Evolutionary conservation across 1,140 invertebrate genomes (phyloP).

Genomic region (Cyclargus thomasi): DNA sequence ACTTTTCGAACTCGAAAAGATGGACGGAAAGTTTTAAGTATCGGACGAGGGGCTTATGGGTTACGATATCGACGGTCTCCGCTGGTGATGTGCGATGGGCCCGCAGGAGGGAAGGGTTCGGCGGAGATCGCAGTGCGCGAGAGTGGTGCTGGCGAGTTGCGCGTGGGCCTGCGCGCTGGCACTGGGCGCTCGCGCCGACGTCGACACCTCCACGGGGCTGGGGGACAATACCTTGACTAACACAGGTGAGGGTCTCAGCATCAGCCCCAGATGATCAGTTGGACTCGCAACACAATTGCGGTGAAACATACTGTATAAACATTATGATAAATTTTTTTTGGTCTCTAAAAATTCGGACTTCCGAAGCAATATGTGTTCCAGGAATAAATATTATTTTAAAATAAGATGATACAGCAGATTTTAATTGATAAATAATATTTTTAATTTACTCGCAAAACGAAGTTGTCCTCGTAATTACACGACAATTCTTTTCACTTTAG

Average conservation of each 20-base stretch:
- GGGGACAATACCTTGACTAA: constrained; percentile 67
- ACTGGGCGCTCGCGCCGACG: constrained; percentile 51
- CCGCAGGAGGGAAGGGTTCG: constrained; percentile 34
- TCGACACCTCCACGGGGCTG: constrained; percentile 63
- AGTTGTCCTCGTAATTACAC: too few relatives aligned
- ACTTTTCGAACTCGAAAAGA: constrained; percentile 25
- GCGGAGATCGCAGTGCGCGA: constrained; percentile 32
- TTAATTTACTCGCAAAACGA: too few relatives aligned
- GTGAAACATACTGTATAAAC: too few relatives aligned
- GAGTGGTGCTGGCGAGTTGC: constrained; percentile 42
- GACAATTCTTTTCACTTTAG: too few relatives aligned
- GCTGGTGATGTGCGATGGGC: constrained; percentile 70
- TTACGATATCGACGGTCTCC: constrained; percentile 4
- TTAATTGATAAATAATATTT: too few relatives aligned
- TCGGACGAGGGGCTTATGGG: not conserved
- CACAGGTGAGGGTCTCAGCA: constrained; percentile 46
- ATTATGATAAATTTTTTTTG: not conserved
- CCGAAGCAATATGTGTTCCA: too few relatives aligned
- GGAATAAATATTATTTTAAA: too few relatives aligned
- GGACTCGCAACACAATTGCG: not conserved
- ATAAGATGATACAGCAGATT: too few relatives aligned
- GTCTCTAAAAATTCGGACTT: too few relatives aligned
- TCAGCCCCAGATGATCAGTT: not conserved
- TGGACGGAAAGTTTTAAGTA: constrained; percentile 1
- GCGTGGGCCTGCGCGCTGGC: constrained; percentile 65